Base-by-base conservation (phyloP, 2,888 invertebrate genomes). In the Caenorhabditis angaria region DNA sequence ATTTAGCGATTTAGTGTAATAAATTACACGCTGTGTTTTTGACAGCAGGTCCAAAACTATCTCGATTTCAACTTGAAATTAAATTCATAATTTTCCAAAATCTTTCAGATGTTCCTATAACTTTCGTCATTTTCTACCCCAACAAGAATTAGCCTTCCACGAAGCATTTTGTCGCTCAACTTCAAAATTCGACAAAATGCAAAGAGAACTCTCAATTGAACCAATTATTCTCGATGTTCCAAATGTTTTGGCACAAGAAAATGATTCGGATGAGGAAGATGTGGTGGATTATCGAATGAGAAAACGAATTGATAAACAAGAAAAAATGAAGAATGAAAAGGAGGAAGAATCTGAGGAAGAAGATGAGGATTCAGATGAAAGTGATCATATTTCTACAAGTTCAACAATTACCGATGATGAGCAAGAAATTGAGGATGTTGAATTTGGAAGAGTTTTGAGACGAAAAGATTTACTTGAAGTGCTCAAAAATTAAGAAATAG, bases 101-200 rank as follows among this genome's bases (percentile, higher is more conserved):
- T 28, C 32, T 20, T 54, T 20, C 32, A 59, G 65, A 60, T 70
- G 70, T 47, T 18, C 6, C 0, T 55, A 41, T 29, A 60, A 70
- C 50, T 61, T 41, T 22, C 56, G 70, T 20, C 70, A 70, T 35
- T 61, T 57, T 22, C 50, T 70, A 28, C 70, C 70, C 4, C 20
- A 65, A 29, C 27, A 41, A 10, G 70, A 70, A 56, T 14, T 70
- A 10, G 57, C 24, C 20, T 65, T 70, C 32, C 70, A 70, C 41
- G 54, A 64, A 41, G 4, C 25, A 18, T 22, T 58, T 8, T 58
- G 58, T n/a, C 47, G n/a, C 24, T 24, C 12, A 5, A n/a, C n/a
- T 20, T 28, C 18, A 25, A 35, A 35, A 35, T 29, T 20, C n/a
- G 27, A 18, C 8, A 41, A 58, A 58, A 4, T 58, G 1, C 14